Conservation (phyloP, 2,113 vertebrate species). For the Dicerorhinus sumatrensis region DNA sequence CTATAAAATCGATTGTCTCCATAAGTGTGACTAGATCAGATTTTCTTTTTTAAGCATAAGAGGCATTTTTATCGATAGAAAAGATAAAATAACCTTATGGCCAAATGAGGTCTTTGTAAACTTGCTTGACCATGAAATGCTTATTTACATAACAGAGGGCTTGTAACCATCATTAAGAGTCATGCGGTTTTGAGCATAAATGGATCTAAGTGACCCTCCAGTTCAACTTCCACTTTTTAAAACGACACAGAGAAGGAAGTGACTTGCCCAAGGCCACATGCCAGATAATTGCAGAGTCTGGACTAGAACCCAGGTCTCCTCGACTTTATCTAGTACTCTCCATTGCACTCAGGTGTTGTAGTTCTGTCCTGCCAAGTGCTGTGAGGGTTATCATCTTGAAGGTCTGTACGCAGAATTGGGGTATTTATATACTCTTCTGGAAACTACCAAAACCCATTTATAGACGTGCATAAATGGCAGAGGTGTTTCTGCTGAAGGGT, state of each 20-base stretch:
- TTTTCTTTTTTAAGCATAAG: not conserved
- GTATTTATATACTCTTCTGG: not conserved
- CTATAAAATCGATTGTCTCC: not conserved
- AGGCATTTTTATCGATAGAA: slow-evolving; percentile 25
- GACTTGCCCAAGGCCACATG: not conserved
- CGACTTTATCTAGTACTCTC: not conserved
- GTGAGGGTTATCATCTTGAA: not conserved
- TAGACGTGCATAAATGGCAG: not conserved
- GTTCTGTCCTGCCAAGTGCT: not conserved
- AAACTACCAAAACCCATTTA: not conserved
- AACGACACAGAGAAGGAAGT: not conserved
- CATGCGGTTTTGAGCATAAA: not conserved
- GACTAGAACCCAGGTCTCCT: not conserved
- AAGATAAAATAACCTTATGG: not conserved
- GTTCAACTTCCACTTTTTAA: not conserved
- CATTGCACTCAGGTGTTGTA: not conserved
- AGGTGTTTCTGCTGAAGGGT: not conserved
- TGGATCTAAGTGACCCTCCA: not conserved
- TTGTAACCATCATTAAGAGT: not conserved
- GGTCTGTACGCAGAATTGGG: not conserved
- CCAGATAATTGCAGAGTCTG: not conserved
- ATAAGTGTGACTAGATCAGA: not conserved
- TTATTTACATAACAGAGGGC: not conserved
- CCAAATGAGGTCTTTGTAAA: not conserved
- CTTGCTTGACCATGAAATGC: not conserved